Evolutionary conservation across 2,888 invertebrate species (phyloP), one percentile per base, ranked within the genome.

Genomic region (Napeogenes inachia): DNA sequence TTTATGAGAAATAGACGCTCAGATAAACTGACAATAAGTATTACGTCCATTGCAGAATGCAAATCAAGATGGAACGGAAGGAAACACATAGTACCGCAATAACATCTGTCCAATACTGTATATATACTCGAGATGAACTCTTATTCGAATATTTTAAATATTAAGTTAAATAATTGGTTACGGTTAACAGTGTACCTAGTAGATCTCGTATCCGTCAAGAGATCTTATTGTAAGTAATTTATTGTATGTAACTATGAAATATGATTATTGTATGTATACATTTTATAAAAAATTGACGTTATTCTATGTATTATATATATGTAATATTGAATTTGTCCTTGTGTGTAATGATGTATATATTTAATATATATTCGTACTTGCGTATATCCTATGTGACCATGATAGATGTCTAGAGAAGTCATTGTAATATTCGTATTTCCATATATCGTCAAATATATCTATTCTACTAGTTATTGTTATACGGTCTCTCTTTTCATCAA

Each of bases 11-110:
- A 64, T 60, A 65, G 42, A 61, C 58, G 56, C 58, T 13, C 57
- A 57, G 59, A 61, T 71, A 69, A 84, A 87, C 80, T 89, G 78
- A 87, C 79, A 77, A 74, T 76, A 71, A 75, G 71, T 79, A 82
- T 87, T 86, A 84, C 87, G 78, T 89, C 87, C 89, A 81, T 90
- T 90, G 86, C 89, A 90, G 89, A 89, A 83, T 75, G 82, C 87
- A 80, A 81, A 82, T 75, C 79, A 80, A 77, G 87, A 85, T 78
- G 89, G 87, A 82, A 79, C 75, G 85, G 89, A 86, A 75, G 85
- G 77, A 81, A 85, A 84, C 82, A 84, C 84, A 80, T 89, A 89
- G 78, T 83, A 80, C 80, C 73, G 68, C 81, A 81, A 78, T 80
- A 71, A 76, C 75, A 71, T 81, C 80, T 82, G 82, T 84, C 83